phyloP scores from a whole-genome alignment of 2,113 vertebrate genomes.

The Dasyprocta punctata region DNA sequence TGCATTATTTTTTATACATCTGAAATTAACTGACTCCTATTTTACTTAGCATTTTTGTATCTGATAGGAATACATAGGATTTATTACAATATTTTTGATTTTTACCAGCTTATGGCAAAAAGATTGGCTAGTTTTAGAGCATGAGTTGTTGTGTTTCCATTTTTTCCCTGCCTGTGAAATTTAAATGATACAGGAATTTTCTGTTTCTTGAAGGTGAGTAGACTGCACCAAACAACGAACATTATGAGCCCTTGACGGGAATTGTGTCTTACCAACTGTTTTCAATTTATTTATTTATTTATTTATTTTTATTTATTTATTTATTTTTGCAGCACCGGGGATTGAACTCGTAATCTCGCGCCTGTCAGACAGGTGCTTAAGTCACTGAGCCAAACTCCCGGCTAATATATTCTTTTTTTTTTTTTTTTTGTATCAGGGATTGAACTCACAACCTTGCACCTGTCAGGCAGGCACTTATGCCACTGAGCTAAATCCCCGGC shows the following conservation, averaged over 20 bases:
- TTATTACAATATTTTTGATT: neutral
- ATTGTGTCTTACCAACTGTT: neutral
- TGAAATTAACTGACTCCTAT: neutral
- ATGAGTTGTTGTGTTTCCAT: neutral
- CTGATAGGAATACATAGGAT: neutral
- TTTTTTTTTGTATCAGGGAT: no score
- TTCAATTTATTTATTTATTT: constrained; percentile 8
- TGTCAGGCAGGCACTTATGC: no score
- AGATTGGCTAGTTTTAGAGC: neutral
- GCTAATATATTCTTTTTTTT: no score
- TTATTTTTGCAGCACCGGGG: no score
- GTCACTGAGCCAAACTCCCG: no score
- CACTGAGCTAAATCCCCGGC: no score
- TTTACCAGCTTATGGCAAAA: neutral
- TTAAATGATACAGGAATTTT: neutral
- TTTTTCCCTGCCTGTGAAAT: neutral
- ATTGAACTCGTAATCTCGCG: no score
- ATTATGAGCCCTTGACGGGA: neutral
- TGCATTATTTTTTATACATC: neutral
- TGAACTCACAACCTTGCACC: no score
- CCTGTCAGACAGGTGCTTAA: no score
- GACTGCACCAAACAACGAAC: neutral
- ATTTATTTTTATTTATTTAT: no score
- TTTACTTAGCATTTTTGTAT: constrained; percentile 40
- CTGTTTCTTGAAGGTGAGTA: neutral